Percentiles rank a stretch among this genome's conserved stretches.
These are phyloP conservation scores for Atrichornis clamosus DNA, from an alignment of 2,113 vertebrate species.

Conservation along the genomic window DNA sequence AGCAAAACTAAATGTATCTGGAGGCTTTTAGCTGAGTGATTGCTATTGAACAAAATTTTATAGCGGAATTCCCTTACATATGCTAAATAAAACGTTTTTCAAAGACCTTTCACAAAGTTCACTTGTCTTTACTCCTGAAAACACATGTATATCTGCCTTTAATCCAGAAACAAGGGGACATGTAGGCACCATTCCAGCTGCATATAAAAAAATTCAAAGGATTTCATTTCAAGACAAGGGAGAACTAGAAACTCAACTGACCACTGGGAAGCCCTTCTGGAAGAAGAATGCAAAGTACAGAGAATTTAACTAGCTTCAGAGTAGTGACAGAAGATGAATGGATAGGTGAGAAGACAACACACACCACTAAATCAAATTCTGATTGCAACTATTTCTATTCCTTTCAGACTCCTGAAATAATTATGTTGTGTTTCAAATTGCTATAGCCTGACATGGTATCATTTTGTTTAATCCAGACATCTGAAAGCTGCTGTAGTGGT, in stretches of 20 bases:
- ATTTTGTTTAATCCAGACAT: neutral
- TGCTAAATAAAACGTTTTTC: neutral
- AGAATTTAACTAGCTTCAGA: neutral
- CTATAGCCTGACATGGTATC: neutral
- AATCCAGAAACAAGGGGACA: neutral
- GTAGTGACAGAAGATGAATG: neutral
- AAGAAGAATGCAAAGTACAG: neutral
- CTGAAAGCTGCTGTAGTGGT: neutral
- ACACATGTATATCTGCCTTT: neutral
- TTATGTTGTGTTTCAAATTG: neutral
- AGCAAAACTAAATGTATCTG: neutral
- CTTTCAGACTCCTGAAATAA: neutral
- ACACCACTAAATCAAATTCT: neutral
- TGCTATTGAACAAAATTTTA: neutral
- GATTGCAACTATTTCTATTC: neutral
- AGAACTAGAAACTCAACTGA: neutral
- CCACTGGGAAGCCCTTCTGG: neutral
- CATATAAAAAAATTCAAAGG: rapidly evolving
- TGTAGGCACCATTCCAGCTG: neutral
- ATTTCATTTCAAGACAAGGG: neutral
- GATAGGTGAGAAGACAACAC: neutral
- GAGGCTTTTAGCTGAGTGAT: neutral
- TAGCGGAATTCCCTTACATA: neutral
- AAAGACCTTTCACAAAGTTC: neutral
- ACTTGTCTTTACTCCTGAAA: neutral